Evolutionary conservation across 1,140 invertebrate genomes (phyloP), one percentile per base, ranked within the genome.

Genomic region (Protaetia brevitarsis): DNA sequence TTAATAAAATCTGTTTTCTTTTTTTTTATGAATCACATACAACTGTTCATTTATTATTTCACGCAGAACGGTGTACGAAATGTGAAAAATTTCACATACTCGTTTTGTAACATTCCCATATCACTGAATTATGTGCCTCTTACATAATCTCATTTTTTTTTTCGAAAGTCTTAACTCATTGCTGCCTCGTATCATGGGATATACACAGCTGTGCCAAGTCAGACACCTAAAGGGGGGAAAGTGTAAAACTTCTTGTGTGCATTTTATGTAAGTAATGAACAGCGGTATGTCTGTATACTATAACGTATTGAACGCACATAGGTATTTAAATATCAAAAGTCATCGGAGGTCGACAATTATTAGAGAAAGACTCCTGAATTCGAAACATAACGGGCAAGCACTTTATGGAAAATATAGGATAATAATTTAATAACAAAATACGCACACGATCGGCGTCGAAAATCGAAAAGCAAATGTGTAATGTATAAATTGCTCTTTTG

Each of bases 121-220:
- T 45, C n/a, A 10, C n/a, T 13, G 16, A 16, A 45, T 45, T 16
- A 19, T n/a, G 16, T 37, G 11, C 10, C n/a, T 45, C n/a, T 45
- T 45, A 19, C 41, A 19, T 45, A 45, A 45, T 45, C 41, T 2
- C n/a, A 19, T 45, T 45, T 45, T n/a, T n/a, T n/a, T n/a, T 45
- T 45, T 45, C 41, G 41, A 45, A 45, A 45, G 41, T 45, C 41
- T 45, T 45, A 45, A 45, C 41, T 45, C 41, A 37, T 45, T 45
- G 13, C 4, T 45, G 16, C 19, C 4, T 45, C 16, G 13, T 45
- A 45, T 1, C 41, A 13, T 21, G 41, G 23, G 41, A 45, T 1
- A 11, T 37, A 21, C 19, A 16, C 41, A 4, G 37, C 5, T 6
- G 16, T 45, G 23, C 13, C 3, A 6, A n/a, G n/a, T n/a, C n/a